Evolutionary conservation across 2,797 vertebrate genomes (phyloP).

Genomic region (Peromyscus eremicus): DNA sequence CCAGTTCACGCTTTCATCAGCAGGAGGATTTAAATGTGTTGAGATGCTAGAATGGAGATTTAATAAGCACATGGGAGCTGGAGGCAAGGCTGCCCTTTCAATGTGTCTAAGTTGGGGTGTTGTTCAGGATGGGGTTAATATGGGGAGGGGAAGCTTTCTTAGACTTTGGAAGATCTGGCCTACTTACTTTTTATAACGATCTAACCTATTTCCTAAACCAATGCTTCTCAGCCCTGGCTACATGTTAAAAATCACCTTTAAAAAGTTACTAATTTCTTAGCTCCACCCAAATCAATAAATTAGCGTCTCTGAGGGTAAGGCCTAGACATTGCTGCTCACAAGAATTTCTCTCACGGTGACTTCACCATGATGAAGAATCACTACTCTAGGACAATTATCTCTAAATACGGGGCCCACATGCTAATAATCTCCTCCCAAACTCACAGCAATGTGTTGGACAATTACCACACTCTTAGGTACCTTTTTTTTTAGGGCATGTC

Average conservation of each 20-base stretch:
- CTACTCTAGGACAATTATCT: background rate
- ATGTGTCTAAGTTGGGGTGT: background rate
- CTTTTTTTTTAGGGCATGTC: background rate
- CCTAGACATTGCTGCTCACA: background rate
- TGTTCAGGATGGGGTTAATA: background rate
- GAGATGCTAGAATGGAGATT: background rate
- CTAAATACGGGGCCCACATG: background rate
- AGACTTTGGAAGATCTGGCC: background rate
- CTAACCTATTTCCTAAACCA: background rate
- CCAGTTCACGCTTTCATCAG: background rate
- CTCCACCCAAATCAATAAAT: conserved; percentile 1
- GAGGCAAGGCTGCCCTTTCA: background rate
- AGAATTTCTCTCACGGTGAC: background rate
- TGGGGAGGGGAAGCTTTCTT: background rate
- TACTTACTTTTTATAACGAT: background rate
- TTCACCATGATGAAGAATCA: conserved; percentile 6
- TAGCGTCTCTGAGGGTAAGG: background rate
- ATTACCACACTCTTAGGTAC: background rate
- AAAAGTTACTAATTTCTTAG: conserved; percentile 30
- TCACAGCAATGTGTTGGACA: background rate
- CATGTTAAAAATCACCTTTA: conserved; percentile 42
- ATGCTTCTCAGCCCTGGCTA: background rate
- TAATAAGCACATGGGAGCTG: background rate
- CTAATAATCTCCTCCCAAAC: background rate
- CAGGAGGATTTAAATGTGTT: background rate